Evolutionary conservation across 2,888 invertebrate genomes (phyloP).

Genomic region (Drosophila robusta): DNA sequence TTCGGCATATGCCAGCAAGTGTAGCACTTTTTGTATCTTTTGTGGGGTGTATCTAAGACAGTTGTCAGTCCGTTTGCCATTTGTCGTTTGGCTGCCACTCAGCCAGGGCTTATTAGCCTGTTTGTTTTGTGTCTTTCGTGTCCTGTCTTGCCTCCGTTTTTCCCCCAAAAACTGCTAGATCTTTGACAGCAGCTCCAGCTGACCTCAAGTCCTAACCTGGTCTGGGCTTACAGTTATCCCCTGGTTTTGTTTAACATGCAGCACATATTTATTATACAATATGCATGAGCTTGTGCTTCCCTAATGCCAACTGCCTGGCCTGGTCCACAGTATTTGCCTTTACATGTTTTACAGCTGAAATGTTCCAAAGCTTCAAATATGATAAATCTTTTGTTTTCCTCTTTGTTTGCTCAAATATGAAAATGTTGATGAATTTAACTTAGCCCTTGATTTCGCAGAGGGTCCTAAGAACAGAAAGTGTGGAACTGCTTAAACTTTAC

Average conservation of each 20-base stretch:
- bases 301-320: slow-evolving; percentile 10
- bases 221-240: slow-evolving; percentile 28
- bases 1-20: slow-evolving; percentile 52
- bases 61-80: slow-evolving; percentile 54
- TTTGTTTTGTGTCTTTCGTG: slow-evolving; percentile 43
- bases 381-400: slow-evolving; percentile 27
- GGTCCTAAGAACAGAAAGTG: not conserved
- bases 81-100: slow-evolving; percentile 36
- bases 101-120: slow-evolving; percentile 54
- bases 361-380: slow-evolving; percentile 32
- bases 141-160: slow-evolving; percentile 20
- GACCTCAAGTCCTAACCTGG: slow-evolving; percentile 33
- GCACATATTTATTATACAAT: slow-evolving; percentile 63
- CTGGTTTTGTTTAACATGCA: slow-evolving; percentile 39
- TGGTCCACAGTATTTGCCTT: slow-evolving; percentile 10
- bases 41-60: slow-evolving; percentile 47
- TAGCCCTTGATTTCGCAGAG: not conserved
- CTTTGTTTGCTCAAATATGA: slow-evolving; percentile 12
- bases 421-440: slow-evolving; percentile 15
- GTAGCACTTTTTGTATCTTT: slow-evolving; percentile 36
- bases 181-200: slow-evolving; percentile 27
- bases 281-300: slow-evolving; percentile 56
- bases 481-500: not conserved
- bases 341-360: slow-evolving; percentile 17
- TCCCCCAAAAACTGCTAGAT: slow-evolving; percentile 11